Evolutionary conservation across 2,797 vertebrate genomes (phyloP), one percentile per base, ranked within the genome.

Genomic region (Trichosurus vulpecula): DNA sequence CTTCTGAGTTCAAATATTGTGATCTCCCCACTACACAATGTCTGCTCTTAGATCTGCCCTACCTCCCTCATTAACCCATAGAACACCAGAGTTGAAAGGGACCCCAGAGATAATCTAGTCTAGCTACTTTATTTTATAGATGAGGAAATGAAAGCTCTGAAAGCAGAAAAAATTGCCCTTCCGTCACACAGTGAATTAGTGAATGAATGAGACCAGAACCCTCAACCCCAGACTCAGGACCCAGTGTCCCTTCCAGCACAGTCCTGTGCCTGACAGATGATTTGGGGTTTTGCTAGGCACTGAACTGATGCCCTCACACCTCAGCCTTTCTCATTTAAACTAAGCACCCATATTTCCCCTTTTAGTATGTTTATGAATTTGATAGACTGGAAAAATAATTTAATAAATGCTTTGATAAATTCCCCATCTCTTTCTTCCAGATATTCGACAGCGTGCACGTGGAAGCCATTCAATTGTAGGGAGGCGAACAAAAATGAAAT

Each of bases 401-500:
- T 94, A 93, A 97, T 98, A 98, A 97, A 97, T 54, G 96, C 94
- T 97, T 97, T 97, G 97, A 98, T 98, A 97, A 98, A 97, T 97
- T 96, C 93, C 93, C 97, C 94, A 94, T 97, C 96, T 97, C 95
- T 94, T 97, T 96, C 95, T 96, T 95, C 97, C 95, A 6, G 81
- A 66, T 94, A 94, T 93, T 94, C 92, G 95, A 94, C 11, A 54
- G 57, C 52, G 55, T 94, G 94, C 94, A 96, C 96, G 96, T 90
- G 95, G 96, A 96, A 97, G 93, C 91, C 97, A 97, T 96, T 94
- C 97, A 95, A 96, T 13, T 92, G 95, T 90, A 96, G 96, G 92
- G 94, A 95, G 92, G 94, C 94, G 97, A 98, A 98, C 97, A 97
- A 97, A 97, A 98, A 96, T 58, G 93, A 98, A 98, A 97, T 98